These are phyloP conservation scores for Acomys russatus DNA, from an alignment of 2,797 vertebrate species.

Conservation along the genomic window DNA sequence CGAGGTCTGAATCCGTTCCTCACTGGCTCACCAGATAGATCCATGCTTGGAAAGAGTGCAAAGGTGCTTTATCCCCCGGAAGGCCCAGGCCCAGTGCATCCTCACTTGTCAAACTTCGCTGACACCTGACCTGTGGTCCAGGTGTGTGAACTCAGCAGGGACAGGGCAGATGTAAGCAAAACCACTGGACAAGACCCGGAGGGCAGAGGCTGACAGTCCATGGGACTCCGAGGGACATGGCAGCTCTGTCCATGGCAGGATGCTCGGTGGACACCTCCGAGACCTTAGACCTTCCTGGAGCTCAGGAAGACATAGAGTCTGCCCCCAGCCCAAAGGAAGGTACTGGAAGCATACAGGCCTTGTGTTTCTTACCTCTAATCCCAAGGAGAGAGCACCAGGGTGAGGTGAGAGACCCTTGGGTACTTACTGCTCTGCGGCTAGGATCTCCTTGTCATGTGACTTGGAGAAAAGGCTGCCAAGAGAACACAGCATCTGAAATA, in stretches of 20 bases:
- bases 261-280: neutral
- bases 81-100: neutral
- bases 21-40: neutral
- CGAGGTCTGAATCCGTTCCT: neutral
- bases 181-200: neutral
- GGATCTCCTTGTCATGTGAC: neutral
- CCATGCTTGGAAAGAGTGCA: neutral
- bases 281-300: neutral
- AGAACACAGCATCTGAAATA: neutral
- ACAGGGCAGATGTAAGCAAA: neutral
- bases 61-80: neutral
- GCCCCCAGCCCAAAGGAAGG: neutral
- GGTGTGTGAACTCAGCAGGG: neutral
- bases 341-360: no score
- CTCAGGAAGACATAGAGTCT: neutral
- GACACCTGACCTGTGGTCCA: neutral
- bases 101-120: neutral
- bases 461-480: no score
- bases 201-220: rapidly evolving
- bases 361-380: neutral
- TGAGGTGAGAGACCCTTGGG: neutral
- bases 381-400: neutral
- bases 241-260: no score
- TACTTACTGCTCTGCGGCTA: neutral
- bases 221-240: rapidly evolving